Evolutionary conservation across 2,888 invertebrate genomes (phyloP), one percentile per base, ranked within the genome.

Genomic region (Campopleginae sp.): DNA sequence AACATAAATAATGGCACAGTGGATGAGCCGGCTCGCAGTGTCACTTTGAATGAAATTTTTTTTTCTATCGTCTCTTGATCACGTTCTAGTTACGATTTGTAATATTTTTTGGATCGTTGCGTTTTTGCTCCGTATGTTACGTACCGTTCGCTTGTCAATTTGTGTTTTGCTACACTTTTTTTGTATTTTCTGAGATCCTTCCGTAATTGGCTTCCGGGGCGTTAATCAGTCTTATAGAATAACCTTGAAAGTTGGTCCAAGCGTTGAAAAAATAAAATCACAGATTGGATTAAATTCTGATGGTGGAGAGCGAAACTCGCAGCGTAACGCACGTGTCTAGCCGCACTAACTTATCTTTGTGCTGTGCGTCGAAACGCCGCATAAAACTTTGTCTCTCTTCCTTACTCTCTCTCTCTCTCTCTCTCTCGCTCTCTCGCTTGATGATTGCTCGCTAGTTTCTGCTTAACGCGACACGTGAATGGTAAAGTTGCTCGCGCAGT

Each of bases 401-500:
- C 79, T 80, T 70, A n/a, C 66, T 44, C 85, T 44, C 80, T 85
- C 63, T 63, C 23, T 58, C 58, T 4, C 72, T 42, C 23, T 51
- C 19, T 48, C 19, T 19, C 23, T 58, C 58, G 12, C 72, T 42
- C 23, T 51, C 19, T 48, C 19, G 14, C 3, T 51, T 10, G n/a
- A 19, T 23, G 42, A 23, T 27, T 19, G 23, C 75, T 80, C 71
- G 44, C 68, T 68, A 84, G 65, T 84, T 58, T 70, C 58, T 10
- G 61, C 14, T 84, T 88, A 84, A 80, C 86, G 81, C 61, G 85
- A 86, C 89, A 89, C 88, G 87, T 89, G 90, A 91, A 88, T 31
- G 86, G 82, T 79, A 86, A 87, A 42, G 61, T 70, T 66, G 23
- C 61, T 78, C 70, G 88, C 91, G 91, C 91, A 91, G 89, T 88